Evolutionary conservation across 2,113 vertebrate genomes (phyloP).

Genomic region (Psilopsiagon aurifrons): DNA sequence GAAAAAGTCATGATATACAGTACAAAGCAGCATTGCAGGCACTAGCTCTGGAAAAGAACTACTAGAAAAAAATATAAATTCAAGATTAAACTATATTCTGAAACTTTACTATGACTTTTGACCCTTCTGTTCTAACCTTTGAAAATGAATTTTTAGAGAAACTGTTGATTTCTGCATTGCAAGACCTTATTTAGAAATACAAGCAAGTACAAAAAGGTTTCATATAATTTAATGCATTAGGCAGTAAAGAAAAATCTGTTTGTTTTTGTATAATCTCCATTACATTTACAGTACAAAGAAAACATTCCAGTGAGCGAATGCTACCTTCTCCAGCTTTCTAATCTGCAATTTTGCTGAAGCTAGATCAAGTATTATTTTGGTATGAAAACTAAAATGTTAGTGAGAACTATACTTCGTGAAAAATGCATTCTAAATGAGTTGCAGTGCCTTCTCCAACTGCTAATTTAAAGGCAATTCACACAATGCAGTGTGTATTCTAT

Average conservation of each 20-base stretch:
- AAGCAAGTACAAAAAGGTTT: background rate
- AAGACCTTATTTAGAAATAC: background rate
- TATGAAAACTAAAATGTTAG: background rate
- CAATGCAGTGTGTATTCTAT: background rate
- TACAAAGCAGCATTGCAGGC: background rate
- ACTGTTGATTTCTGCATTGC: background rate
- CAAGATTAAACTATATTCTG: background rate
- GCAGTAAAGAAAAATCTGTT: background rate
- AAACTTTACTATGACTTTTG: background rate
- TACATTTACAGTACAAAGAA: background rate
- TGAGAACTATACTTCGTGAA: background rate
- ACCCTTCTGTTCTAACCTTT: background rate
- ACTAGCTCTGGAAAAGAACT: background rate
- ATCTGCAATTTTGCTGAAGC: background rate
- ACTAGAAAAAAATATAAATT: background rate
- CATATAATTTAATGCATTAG: background rate
- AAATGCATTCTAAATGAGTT: background rate
- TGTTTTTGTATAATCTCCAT: background rate
- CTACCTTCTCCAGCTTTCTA: background rate
- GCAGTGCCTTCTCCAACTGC: background rate
- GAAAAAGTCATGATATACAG: background rate
- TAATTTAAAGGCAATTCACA: background rate
- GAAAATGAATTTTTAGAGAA: background rate
- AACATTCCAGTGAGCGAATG: background rate
- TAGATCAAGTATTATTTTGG: background rate